phyloP scores from a whole-genome alignment of 2,113 vertebrate species.

The Empidonax traillii region DNA sequence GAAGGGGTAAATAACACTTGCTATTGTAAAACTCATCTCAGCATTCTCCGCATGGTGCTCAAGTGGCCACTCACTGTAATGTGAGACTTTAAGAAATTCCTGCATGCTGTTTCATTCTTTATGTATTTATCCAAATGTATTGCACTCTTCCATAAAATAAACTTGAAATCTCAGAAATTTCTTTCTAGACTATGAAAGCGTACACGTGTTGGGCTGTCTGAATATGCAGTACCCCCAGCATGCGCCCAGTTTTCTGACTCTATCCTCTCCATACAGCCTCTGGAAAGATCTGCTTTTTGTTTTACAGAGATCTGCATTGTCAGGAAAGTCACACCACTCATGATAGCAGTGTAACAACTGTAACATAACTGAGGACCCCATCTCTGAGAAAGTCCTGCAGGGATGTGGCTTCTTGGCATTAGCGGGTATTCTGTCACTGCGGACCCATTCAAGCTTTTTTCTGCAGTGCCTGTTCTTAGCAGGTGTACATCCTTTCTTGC shows the following conservation, averaged over 20 bases:
- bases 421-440: background rate
- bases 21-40: background rate
- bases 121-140: background rate
- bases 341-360: accelerated
- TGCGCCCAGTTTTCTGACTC: background rate
- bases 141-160: background rate
- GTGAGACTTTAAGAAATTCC: background rate
- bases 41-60: background rate
- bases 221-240: accelerated
- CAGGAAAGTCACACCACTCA: accelerated
- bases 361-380: accelerated
- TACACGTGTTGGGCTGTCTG: accelerated
- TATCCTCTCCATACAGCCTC: accelerated
- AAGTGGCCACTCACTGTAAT: background rate
- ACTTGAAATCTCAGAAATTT: background rate
- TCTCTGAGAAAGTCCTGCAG: background rate
- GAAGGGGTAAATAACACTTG: background rate
- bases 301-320: accelerated
- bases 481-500: background rate
- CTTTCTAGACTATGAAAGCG: background rate
- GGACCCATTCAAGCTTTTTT: background rate
- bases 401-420: background rate
- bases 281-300: background rate
- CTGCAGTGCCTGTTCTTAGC: background rate
- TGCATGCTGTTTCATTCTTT: background rate